Percentiles rank a stretch among this genome's conserved stretches.
These are phyloP conservation scores for Drosophila pruinosa DNA, from an alignment of 1,140 invertebrate species.

Conservation along the genomic window DNA sequence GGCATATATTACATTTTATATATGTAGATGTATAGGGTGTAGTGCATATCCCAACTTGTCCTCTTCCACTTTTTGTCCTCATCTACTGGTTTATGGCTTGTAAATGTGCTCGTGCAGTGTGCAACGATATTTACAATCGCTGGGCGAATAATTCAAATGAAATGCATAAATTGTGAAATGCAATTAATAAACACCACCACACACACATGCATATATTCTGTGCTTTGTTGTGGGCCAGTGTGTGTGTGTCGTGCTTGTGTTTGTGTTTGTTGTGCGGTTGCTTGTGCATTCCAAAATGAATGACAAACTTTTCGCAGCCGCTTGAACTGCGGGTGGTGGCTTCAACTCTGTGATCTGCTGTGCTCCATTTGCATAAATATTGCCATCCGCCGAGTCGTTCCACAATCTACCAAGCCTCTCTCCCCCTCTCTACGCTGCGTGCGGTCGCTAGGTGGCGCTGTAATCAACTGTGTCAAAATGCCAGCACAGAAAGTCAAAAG, in stretches of 20 bases:
- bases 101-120: background rate
- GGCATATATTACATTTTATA: background rate
- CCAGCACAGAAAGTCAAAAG: conserved; percentile 71
- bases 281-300: conserved; percentile 61
- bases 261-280: conserved; percentile 25
- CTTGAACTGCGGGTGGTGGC: conserved; percentile 21
- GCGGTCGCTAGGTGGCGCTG: conserved; percentile 68
- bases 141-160: conserved; percentile 52
- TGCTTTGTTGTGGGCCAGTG: background rate
- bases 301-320: conserved; percentile 57
- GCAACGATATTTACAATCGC: conserved; percentile 12
- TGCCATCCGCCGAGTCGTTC: conserved; percentile 29
- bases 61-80: background rate
- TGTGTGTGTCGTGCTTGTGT: background rate
- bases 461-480: conserved; percentile 80
- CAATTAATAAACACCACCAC: conserved; percentile 65
- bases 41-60: background rate
- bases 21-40: background rate
- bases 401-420: background rate
- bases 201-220: conserved; percentile 25
- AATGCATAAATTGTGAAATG: conserved; percentile 72
- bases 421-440: background rate
- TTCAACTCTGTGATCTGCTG: conserved; percentile 1
- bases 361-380: conserved; percentile 74
- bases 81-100: background rate